Evolutionary conservation across 2,888 invertebrate genomes (phyloP).

Genomic region (Meghimatium bilineatum): DNA sequence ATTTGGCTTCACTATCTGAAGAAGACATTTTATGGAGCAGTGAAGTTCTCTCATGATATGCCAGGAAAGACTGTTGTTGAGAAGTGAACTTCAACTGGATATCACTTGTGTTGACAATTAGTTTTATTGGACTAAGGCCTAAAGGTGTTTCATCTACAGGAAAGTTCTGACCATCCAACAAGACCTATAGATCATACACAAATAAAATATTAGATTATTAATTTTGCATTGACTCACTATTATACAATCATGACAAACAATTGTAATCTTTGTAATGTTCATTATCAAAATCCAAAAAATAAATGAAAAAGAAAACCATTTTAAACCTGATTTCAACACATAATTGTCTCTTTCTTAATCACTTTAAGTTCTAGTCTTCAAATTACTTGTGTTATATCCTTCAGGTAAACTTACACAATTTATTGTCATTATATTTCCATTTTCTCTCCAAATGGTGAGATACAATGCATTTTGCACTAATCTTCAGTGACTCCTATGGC

Average conservation of each 20-base stretch:
- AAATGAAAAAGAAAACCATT: too few species aligned
- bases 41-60: conserved; percentile 8
- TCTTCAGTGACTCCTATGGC: too few species aligned
- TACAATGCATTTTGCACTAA: neutral
- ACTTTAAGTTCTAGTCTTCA: neutral
- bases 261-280: too few species aligned
- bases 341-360: neutral
- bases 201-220: neutral
- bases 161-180: conserved; percentile 45
- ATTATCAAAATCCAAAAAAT: too few species aligned
- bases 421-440: too few species aligned
- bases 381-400: neutral
- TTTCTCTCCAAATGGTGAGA: too few species aligned
- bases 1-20: neutral
- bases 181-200: conserved; percentile 8
- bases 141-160: conserved; percentile 31
- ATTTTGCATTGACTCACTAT: neutral
- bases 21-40: conserved; percentile 11
- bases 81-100: conserved; percentile 30
- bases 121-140: conserved; percentile 19
- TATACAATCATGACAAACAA: neutral
- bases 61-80: neutral
- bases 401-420: neutral
- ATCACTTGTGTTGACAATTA: conserved; percentile 24
- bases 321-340: too few species aligned